Conservation (phyloP, 30 jellyfish, hydroid and myxozoan genomes). For the Clytia hemisphaerica region DNA sequence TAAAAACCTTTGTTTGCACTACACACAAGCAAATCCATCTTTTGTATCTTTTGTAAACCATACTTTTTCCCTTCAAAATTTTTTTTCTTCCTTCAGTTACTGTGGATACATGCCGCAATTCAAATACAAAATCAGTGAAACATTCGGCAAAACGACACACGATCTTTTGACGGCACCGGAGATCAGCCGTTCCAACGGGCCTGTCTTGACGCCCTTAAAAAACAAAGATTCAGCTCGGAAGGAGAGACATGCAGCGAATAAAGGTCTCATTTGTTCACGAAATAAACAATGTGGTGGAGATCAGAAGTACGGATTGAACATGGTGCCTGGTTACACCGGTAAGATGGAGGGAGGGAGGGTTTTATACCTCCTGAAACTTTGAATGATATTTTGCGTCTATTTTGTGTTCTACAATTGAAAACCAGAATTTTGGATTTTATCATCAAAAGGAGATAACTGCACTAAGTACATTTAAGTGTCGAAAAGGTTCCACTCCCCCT, state of each 20-base stretch:
- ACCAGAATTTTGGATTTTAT: too few species aligned
- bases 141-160: conserved; percentile 67
- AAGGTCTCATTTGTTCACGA: conserved; percentile 2
- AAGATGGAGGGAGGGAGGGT: too few species aligned
- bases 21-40: too few species aligned
- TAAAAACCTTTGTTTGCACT: too few species aligned
- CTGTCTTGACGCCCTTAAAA: conserved; percentile 52
- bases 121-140: conserved; percentile 53
- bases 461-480: too few species aligned
- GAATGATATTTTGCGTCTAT: too few species aligned
- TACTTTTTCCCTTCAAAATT: too few species aligned
- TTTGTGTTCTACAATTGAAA: too few species aligned
- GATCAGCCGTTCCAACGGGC: conserved; percentile 26
- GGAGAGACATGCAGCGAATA: background rate
- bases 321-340: conserved; percentile 77
- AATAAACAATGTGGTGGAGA: conserved; percentile 42
- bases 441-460: too few species aligned
- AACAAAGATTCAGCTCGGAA: conserved; percentile 7
- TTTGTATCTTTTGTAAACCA: too few species aligned
- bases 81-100: conserved; percentile 21
- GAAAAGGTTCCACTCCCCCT: too few species aligned
- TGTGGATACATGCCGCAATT: conserved; percentile 65
- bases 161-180: conserved; percentile 41
- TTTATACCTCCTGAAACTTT: too few species aligned
- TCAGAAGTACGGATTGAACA: conserved; percentile 38